A percentile compares a stretch with the other conserved stretches of the same genome.
These are phyloP conservation scores for Muscicapa adusta DNA, from an alignment of 2,113 vertebrate species.

Conservation along the genomic window DNA sequence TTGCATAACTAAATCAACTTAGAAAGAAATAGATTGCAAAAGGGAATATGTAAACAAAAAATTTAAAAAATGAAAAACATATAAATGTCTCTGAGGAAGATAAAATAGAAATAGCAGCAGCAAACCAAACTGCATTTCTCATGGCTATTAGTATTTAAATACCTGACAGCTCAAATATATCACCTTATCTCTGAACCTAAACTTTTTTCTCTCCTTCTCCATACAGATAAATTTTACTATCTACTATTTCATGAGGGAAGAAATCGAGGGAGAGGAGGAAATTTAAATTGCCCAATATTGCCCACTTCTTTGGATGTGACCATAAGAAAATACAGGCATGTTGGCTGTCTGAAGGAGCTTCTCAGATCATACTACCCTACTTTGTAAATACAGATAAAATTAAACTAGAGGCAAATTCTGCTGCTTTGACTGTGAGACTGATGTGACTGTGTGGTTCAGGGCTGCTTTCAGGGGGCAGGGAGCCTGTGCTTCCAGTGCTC, in stretches of 20 bases:
- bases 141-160: background rate
- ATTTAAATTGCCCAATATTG: background rate
- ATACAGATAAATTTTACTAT: background rate
- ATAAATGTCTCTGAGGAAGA: background rate
- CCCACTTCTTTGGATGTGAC: background rate
- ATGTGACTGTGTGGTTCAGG: background rate
- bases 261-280: background rate
- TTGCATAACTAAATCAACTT: background rate
- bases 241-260: background rate
- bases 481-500: background rate
- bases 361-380: background rate
- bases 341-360: background rate
- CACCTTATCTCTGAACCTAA: background rate
- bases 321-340: background rate
- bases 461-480: background rate
- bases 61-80: background rate
- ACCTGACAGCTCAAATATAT: background rate
- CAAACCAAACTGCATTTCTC: slow-evolving; percentile 1
- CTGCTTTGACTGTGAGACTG: background rate
- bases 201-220: background rate
- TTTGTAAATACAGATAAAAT: background rate
- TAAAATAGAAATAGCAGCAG: background rate
- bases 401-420: background rate
- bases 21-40: background rate
- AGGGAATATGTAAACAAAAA: background rate